Evolutionary conservation across 2,113 vertebrate species (phyloP), one percentile per base, ranked within the genome.

Genomic region (Tympanuchus pallidicinctus): DNA sequence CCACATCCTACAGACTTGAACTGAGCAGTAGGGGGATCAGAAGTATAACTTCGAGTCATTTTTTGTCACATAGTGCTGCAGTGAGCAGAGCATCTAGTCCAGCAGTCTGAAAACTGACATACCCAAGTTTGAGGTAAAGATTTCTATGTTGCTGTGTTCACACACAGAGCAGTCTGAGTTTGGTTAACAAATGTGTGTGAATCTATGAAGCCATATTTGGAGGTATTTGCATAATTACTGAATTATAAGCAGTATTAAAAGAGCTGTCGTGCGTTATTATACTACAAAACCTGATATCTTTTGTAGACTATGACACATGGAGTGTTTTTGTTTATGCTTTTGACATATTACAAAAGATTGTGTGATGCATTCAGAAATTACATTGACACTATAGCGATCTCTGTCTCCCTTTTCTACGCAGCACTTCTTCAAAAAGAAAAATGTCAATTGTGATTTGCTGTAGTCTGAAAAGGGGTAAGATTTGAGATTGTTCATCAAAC

Each of bases 141-240:
- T 75, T 91, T 91, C 91, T 30, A 1, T 32, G 8, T 50, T 86
- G 79, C 47, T 77, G 32, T 3, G 0, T 77, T 95, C 48, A 71
- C 8, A 7, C 1, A 2, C 45, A 47, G 61, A 80, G 72, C 67
- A 60, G 21, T 61, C 63, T 70, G 60, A 93, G 54, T 67, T 94
- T 74, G 61, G 34, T 72, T 89, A n/a, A 65, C 61, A 81, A 69
- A 5, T 74, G 38, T 64, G 11, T 40, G 27, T 71, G 54, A 47
- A 27, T 75, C 38, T 88, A 38, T 86, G 64, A 84, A 94, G 86
- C 90, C 79, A 70, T 92, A 86, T 83, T 75, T 45, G 73, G 82
- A 86, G 18, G 15, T 56, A 92, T 93, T 94, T 95, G 57, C 86
- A 86, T 94, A 96, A 94, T 94, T 94, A 91, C 74, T 89, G 82